Percentiles rank a stretch among this genome's conserved stretches.
These are phyloP conservation scores for Drosophila infuscata DNA, from an alignment of 2,888 invertebrate species.

Conservation along the genomic window DNA sequence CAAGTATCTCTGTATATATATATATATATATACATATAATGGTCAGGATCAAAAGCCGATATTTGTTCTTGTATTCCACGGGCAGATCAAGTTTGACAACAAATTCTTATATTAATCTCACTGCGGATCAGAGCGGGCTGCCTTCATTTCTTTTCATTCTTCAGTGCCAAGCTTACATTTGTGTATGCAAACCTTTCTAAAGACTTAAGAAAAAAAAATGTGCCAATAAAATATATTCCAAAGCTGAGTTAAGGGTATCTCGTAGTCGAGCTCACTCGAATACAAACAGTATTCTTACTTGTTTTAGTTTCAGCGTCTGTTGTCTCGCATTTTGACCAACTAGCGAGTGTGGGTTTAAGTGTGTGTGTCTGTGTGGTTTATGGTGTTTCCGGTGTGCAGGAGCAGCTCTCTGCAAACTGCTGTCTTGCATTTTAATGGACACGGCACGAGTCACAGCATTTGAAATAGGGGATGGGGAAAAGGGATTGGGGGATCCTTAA, in stretches of 20 bases:
- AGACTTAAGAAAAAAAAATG: neutral
- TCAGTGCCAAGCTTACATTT: neutral
- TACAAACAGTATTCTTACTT: neutral
- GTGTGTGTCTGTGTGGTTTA: slow-evolving; percentile 7
- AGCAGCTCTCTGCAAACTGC: slow-evolving; percentile 14
- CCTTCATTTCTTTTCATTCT: neutral
- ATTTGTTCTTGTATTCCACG: neutral
- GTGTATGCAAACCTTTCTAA: neutral
- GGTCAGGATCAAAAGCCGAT: neutral
- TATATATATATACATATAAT: neutral
- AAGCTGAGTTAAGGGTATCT: neutral
- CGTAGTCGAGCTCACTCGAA: neutral
- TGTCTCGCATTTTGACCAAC: neutral
- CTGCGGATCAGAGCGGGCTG: neutral
- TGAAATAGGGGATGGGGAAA: neutral
- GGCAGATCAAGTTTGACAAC: neutral
- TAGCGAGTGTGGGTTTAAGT: neutral
- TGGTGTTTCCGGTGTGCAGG: slow-evolving; percentile 49
- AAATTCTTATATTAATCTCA: neutral
- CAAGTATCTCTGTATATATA: neutral
- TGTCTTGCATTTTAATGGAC: slow-evolving; percentile 59
- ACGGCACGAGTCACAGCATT: slow-evolving; percentile 11
- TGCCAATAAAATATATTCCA: neutral
- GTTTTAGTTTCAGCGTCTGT: neutral
- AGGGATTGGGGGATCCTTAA: slow-evolving; percentile 1